Evolutionary conservation across 2,113 vertebrate species (phyloP).

Genomic region (rat (Rattus norvegicus)): GRCr8 NC_086024.1:123932001-123932500

Average conservation of each 20-base stretch:
- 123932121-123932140: neutral
- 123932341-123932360: slow-evolving; percentile 40
- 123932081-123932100: neutral
- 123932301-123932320: slow-evolving; percentile 85
- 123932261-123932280: slow-evolving; percentile 87
- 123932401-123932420: neutral
- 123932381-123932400: neutral
- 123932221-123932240: slow-evolving; percentile 79
- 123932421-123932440: neutral
- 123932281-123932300: slow-evolving; percentile 85
- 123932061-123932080: neutral
- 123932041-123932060: neutral
- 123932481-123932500: too few relatives aligned
- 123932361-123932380: neutral
- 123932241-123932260: slow-evolving; percentile 70
- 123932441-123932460: too few relatives aligned
- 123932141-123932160: neutral
- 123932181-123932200: neutral
- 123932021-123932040: slow-evolving; percentile 37
- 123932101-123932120: neutral
- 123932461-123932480: too few relatives aligned
- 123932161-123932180: neutral
- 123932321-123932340: slow-evolving; percentile 70
- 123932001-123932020: neutral
- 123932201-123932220: neutral